These are phyloP conservation scores for Archegozetes longisetosus DNA, from an alignment of 1,140 invertebrate genomes.

Conservation along the genomic window DNA sequence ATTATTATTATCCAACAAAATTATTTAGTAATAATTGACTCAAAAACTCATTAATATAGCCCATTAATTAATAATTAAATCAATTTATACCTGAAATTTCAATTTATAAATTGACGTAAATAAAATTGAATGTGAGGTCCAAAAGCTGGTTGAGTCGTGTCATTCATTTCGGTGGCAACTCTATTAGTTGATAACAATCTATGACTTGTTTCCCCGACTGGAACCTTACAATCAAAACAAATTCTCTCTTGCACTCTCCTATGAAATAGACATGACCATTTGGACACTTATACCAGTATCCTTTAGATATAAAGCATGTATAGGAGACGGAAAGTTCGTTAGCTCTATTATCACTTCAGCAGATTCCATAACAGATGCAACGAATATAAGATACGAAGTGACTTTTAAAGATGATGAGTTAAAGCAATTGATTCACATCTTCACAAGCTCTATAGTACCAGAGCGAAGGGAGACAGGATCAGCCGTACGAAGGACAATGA, in stretches of 20 bases:
- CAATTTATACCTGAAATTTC: too few relatives aligned
- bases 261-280: slow-evolving; percentile 55
- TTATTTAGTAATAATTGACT: too few relatives aligned
- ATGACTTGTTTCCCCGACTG: slow-evolving; percentile 45
- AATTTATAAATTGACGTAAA: too few relatives aligned
- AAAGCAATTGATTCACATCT: neutral
- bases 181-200: slow-evolving; percentile 33
- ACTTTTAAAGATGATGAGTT: slow-evolving; percentile 6
- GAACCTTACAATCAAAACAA: slow-evolving; percentile 44
- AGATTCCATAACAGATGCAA: neutral
- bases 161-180: slow-evolving; percentile 34
- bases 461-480: neutral
- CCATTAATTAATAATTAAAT: too few relatives aligned
- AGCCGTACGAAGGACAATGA: neutral
- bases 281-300: too few relatives aligned
- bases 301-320: slow-evolving; percentile 27
- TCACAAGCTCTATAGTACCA: neutral
- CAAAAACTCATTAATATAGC: too few relatives aligned
- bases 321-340: neutral
- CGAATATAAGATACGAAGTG: neutral
- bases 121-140: too few relatives aligned
- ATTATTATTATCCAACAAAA: too few relatives aligned
- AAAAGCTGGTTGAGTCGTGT: too few relatives aligned
- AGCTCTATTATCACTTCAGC: neutral
- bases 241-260: slow-evolving; percentile 39